These are phyloP conservation scores for Caenorhabditis japonica DNA, from an alignment of 2,888 invertebrate genomes.

Conservation along the genomic window DNA sequence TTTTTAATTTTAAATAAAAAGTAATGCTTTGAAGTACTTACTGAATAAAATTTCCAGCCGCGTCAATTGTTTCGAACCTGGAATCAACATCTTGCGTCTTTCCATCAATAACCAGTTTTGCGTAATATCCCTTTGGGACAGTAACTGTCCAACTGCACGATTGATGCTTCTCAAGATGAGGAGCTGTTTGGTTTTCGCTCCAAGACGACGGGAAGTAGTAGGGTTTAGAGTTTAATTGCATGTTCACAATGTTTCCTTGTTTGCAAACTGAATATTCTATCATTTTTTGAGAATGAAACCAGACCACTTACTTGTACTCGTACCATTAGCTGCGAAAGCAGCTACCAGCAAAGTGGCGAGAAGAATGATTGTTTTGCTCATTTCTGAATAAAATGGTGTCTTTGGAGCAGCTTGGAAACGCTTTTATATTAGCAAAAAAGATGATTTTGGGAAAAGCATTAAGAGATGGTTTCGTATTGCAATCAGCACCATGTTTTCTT, in stretches of 20 bases:
- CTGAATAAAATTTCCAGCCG: constrained; percentile 17
- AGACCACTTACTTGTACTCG: too few relatives aligned
- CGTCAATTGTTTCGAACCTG: constrained; percentile 15
- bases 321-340: too few relatives aligned
- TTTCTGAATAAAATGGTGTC: too few relatives aligned
- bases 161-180: not conserved
- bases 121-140: constrained; percentile 21
- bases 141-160: constrained; percentile 31
- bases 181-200: constrained; percentile 21
- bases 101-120: constrained; percentile 29
- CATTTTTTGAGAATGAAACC: too few relatives aligned
- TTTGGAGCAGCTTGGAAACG: too few relatives aligned
- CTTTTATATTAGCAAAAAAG: too few relatives aligned
- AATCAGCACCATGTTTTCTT: too few relatives aligned
- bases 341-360: too few relatives aligned
- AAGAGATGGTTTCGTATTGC: too few relatives aligned
- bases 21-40: not conserved
- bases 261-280: constrained; percentile 6
- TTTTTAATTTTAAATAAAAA: not conserved
- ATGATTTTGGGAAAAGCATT: too few relatives aligned
- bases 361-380: too few relatives aligned
- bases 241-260: constrained; percentile 11
- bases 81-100: not conserved
- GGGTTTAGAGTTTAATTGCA: not conserved
- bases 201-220: constrained; percentile 22